These are phyloP conservation scores for Caenorhabditis brenneri DNA, from an alignment of 1,140 invertebrate genomes.

Conservation along the genomic window DNA sequence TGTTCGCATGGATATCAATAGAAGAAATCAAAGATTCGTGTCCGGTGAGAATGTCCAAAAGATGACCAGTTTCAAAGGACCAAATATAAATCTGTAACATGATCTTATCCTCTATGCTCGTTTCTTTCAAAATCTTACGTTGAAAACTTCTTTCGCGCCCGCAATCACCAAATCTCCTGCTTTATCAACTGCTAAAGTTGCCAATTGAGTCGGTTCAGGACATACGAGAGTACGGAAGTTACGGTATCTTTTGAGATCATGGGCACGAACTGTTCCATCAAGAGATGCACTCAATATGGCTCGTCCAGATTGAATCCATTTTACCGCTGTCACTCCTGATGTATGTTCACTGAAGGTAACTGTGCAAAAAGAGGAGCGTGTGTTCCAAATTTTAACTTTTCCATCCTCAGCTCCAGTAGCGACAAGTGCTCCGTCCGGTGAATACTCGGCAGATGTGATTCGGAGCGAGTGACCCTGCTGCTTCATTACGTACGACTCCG, in stretches of 20 bases:
- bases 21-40: conserved; percentile 88
- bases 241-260: conserved; percentile 88
- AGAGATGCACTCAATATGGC: conserved; percentile 87
- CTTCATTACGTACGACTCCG: conserved; percentile 96
- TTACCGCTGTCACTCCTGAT: conserved; percentile 80
- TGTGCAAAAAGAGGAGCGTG: conserved; percentile 86
- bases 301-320: conserved; percentile 87
- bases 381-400: conserved; percentile 93
- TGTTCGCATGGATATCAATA: conserved; percentile 79
- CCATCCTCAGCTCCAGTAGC: conserved; percentile 92
- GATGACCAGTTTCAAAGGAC: conserved; percentile 87
- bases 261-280: conserved; percentile 93
- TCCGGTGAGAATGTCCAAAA: conserved; percentile 86
- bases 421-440: conserved; percentile 85
- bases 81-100: conserved; percentile 93
- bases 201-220: conserved; percentile 86
- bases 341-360: conserved; percentile 91
- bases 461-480: conserved; percentile 83
- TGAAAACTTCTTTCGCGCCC: conserved; percentile 75
- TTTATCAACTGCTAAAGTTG: conserved; percentile 85
- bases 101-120: conserved; percentile 76
- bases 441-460: conserved; percentile 76
- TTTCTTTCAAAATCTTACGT: conserved; percentile 24
- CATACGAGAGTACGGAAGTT: conserved; percentile 95
- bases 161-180: conserved; percentile 90